phyloP scores from a whole-genome alignment of 2,797 vertebrate genomes.

The Spinus olivaceus region DNA sequence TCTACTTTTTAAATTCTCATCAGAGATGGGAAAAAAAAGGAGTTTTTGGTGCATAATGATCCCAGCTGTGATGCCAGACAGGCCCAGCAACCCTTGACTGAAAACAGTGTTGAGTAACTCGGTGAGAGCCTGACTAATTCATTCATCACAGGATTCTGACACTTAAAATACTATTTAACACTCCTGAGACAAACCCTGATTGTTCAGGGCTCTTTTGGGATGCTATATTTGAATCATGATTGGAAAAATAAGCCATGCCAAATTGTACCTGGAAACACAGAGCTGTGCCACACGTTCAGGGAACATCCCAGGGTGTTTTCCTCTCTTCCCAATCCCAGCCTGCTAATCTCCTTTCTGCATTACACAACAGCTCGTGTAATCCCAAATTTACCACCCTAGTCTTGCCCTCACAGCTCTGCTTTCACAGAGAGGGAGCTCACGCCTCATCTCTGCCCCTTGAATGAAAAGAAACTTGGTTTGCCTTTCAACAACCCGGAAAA shows the following conservation, averaged over 20 bases:
- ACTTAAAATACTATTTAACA: background rate
- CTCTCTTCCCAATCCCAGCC: background rate
- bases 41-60: background rate
- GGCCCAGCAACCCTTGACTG: background rate
- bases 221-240: rapidly evolving
- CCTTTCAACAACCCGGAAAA: background rate
- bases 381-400: background rate
- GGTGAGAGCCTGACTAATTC: background rate
- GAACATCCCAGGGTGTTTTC: background rate
- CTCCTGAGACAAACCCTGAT: background rate
- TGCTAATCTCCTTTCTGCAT: conserved; percentile 6
- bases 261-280: background rate
- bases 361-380: background rate
- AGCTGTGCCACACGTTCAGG: rapidly evolving
- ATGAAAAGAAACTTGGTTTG: background rate
- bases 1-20: background rate
- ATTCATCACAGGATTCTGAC: background rate
- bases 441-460: background rate
- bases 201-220: background rate
- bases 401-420: background rate
- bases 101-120: background rate
- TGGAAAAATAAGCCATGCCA: background rate
- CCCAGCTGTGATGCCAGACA: background rate
- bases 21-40: rapidly evolving
- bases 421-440: background rate